phyloP scores from a whole-genome alignment of 2,888 invertebrate genomes.

The Agrochola litura region DNA sequence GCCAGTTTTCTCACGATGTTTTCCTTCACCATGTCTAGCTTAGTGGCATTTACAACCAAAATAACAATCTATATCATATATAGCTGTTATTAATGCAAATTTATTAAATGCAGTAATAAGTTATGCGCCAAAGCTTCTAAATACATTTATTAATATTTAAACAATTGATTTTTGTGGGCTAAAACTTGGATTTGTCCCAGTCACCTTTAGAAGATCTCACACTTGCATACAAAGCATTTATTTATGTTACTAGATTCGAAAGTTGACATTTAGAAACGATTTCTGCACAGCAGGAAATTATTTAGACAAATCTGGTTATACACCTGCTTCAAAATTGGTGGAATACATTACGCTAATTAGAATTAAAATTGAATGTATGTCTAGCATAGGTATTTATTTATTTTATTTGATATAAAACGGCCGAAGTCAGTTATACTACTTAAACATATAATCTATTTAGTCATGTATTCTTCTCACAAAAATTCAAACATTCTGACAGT shows the following conservation, averaged over 20 bases:
- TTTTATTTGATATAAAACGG: no score
- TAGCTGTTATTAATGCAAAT: neutral
- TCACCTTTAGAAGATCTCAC: slow-evolving; percentile 8
- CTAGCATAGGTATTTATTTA: neutral
- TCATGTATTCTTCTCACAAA: no score
- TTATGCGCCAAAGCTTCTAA: neutral
- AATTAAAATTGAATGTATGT: neutral
- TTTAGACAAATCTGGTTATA: neutral
- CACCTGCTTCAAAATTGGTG: neutral
- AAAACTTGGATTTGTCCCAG: neutral
- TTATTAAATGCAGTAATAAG: neutral
- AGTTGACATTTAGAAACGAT: slow-evolving; percentile 19
- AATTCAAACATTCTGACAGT: no score
- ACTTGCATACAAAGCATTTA: slow-evolving; percentile 22
- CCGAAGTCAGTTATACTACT: no score
- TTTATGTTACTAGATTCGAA: slow-evolving; percentile 18
- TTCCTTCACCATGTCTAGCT: neutral
- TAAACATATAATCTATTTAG: no score
- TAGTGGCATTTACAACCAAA: neutral
- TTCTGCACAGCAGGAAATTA: neutral
- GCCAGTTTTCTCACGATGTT: neutral
- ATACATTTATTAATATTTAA: slow-evolving; percentile 30
- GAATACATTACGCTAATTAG: neutral
- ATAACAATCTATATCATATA: neutral
- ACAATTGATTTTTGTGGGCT: slow-evolving; percentile 4